Evolutionary conservation across 2,113 vertebrate species (phyloP).

Genomic region (Anhinga anhinga): DNA sequence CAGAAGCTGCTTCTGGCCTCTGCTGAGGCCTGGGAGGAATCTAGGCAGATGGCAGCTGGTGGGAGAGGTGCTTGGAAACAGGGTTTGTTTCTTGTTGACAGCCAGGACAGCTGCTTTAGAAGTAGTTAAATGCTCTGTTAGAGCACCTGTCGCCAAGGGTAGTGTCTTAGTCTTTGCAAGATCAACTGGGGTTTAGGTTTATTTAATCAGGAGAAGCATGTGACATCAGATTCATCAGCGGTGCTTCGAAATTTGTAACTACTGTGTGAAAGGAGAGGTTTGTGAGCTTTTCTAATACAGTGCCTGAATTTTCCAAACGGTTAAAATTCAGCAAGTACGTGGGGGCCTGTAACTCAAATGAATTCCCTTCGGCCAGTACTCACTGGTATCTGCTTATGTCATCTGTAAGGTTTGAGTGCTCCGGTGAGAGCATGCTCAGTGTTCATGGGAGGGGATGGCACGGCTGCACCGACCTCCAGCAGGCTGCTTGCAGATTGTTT

Average conservation of each 20-base stretch:
- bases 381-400: accelerated
- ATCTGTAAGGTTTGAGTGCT: neutral
- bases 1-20: neutral
- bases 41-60: neutral
- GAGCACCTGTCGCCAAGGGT: accelerated
- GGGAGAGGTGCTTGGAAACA: neutral
- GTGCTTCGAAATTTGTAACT: neutral
- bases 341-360: neutral
- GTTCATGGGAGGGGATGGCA: neutral
- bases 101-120: neutral
- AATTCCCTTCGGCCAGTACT: neutral
- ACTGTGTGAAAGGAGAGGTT: neutral
- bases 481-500: neutral
- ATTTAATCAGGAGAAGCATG: too few relatives aligned
- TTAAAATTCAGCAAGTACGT: neutral
- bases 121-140: accelerated
- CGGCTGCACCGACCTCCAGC: accelerated
- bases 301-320: neutral
- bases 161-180: neutral
- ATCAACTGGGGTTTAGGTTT: neutral
- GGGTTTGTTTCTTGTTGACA: neutral
- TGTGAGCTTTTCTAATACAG: neutral
- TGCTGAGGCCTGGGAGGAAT: neutral
- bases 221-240: neutral
- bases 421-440: accelerated